Percentiles rank a stretch among this genome's conserved stretches.
phyloP scores from a whole-genome alignment of 2,797 vertebrate species.

The Lagothrix lagotricha region DNA sequence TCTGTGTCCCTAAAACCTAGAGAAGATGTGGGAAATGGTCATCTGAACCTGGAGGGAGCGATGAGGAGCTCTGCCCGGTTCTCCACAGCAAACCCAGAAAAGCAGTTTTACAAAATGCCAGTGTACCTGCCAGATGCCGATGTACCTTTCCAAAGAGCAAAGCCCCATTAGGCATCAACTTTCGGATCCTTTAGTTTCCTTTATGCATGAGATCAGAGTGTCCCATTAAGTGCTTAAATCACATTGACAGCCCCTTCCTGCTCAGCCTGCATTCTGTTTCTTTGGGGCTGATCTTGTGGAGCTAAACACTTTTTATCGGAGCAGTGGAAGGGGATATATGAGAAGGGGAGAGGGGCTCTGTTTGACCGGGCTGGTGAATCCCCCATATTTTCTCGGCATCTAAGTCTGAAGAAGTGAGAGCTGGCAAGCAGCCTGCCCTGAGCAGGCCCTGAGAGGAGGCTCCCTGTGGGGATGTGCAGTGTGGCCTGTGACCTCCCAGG shows the following conservation, averaged over 20 bases:
- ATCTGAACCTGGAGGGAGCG: slow-evolving; percentile 48
- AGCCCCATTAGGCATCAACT: neutral
- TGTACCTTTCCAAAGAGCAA: neutral
- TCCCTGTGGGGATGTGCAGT: neutral
- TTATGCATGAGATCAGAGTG: neutral
- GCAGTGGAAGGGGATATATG: neutral
- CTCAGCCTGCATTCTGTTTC: neutral
- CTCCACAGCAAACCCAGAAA: neutral
- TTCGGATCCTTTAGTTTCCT: slow-evolving; percentile 42
- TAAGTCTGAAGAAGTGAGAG: neutral
- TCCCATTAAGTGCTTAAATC: neutral
- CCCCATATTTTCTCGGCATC: neutral
- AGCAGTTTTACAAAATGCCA: neutral
- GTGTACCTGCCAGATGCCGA: neutral
- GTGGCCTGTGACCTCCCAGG: neutral
- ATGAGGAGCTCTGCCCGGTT: neutral
- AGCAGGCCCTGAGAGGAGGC: neutral
- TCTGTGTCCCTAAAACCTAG: slow-evolving; percentile 32
- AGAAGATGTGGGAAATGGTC: slow-evolving; percentile 56
- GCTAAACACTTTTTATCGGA: neutral
- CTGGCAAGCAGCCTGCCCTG: neutral
- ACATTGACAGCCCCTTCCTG: neutral
- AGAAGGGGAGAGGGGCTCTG: neutral
- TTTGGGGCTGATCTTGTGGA: neutral
- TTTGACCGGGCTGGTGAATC: neutral